Percentiles rank a stretch among this genome's conserved stretches.
phyloP scores from a whole-genome alignment of 2,113 vertebrate species.

The Gavia stellata region DNA sequence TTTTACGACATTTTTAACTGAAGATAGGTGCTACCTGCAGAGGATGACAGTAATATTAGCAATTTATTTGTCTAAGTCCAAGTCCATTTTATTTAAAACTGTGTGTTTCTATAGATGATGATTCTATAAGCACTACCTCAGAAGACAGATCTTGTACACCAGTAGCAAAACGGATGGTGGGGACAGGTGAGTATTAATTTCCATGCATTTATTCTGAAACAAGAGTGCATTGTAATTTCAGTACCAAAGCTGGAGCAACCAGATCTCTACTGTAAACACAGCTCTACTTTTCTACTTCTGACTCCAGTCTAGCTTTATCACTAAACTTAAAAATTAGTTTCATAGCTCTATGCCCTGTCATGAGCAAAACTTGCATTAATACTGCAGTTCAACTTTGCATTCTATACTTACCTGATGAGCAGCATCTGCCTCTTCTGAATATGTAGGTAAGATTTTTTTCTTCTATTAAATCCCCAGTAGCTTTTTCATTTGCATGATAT shows the following conservation, averaged over 20 bases:
- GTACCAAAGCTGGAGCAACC: neutral
- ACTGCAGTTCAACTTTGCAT: neutral
- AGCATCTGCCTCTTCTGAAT: neutral
- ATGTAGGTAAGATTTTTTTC: neutral
- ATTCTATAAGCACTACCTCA: constrained; percentile 53
- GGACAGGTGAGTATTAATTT: constrained; percentile 27
- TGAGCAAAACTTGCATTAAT: neutral
- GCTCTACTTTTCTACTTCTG: neutral
- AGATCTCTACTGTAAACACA: neutral
- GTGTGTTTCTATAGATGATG: constrained; percentile 54
- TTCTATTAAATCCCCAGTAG: neutral
- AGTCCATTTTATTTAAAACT: neutral
- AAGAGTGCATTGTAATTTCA: neutral
- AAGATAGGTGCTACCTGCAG: neutral
- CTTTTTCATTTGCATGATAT: neutral
- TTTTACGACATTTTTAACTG: neutral
- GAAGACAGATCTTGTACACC: constrained; percentile 47
- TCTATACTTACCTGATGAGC: neutral
- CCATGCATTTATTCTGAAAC: neutral
- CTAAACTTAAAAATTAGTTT: neutral
- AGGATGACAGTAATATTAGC: neutral
- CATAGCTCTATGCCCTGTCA: neutral
- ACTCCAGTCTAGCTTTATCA: neutral
- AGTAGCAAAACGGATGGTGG: neutral
- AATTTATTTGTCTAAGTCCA: neutral